Evolutionary conservation across 2,797 vertebrate species (phyloP).

Genomic region (Petrocephalus schoutedeni): DNA sequence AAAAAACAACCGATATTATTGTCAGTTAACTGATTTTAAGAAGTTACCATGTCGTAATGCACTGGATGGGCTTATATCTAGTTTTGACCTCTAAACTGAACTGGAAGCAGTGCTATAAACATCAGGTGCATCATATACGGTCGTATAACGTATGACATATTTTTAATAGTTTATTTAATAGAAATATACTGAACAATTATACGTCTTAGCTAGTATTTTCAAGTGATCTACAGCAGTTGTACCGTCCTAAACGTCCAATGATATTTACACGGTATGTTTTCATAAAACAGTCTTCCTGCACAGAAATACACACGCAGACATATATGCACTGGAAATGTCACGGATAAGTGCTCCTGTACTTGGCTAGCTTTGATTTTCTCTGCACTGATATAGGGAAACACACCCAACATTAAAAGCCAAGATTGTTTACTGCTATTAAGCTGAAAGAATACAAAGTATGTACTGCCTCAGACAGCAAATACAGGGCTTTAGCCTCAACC

Average conservation of each 20-base stretch:
- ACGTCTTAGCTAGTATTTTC: not conserved
- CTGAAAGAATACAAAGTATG: not conserved
- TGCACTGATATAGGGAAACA: not conserved
- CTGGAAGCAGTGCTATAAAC: not conserved
- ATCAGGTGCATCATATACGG: not conserved
- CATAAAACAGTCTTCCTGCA: not conserved
- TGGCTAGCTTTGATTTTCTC: not conserved
- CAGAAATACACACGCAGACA: not conserved
- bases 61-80: not conserved
- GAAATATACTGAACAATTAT: not conserved
- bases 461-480: not conserved
- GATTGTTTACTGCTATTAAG: not conserved
- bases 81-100: not conserved
- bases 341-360: not conserved
- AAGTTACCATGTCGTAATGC: not conserved
- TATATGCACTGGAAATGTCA: not conserved
- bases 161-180: not conserved
- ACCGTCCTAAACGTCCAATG: not conserved
- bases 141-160: not conserved
- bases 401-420: not conserved
- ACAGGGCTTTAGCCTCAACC: not conserved
- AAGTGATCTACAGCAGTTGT: not conserved
- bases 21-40: slow-evolving; percentile 14
- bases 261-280: not conserved
- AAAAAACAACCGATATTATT: not conserved